Evolutionary conservation across 1,140 invertebrate genomes (phyloP).

Genomic region (Listronotus oregonensis): DNA sequence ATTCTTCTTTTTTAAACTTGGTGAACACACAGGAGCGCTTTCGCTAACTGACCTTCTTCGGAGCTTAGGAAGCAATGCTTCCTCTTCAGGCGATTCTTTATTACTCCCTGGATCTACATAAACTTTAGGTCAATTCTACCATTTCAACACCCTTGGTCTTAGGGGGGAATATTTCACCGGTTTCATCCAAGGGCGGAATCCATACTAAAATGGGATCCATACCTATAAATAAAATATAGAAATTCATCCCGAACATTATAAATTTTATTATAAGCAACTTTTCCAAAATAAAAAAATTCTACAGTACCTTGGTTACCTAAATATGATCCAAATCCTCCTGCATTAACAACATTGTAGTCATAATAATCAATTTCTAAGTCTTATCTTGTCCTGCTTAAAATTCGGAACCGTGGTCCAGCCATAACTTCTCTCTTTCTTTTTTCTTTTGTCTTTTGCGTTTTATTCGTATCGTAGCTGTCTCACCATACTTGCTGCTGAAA

Average conservation of each 20-base stretch:
- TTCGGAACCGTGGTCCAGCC: constrained; percentile 70
- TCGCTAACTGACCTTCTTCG: constrained; percentile 25
- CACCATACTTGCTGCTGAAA: constrained; percentile 63
- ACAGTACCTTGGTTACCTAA: constrained; percentile 33
- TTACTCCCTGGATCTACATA: constrained; percentile 52
- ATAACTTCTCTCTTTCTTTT: constrained; percentile 73
- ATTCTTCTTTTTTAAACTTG: constrained; percentile 27
- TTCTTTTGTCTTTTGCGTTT: constrained; percentile 77
- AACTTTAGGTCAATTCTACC: constrained; percentile 45
- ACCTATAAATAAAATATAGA: constrained; percentile 64
- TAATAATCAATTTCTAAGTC: constrained; percentile 88
- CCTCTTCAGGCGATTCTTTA: constrained; percentile 53
- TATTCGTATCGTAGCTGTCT: constrained; percentile 67
- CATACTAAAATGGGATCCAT: constrained; percentile 89
- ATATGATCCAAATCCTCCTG: constrained; percentile 76
- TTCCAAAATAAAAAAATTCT: neutral
- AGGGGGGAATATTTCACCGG: constrained; percentile 49
- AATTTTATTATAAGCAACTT: no score
- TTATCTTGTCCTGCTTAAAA: constrained; percentile 74
- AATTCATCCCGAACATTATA: no score
- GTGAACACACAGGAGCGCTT: constrained; percentile 29
- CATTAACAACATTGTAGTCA: constrained; percentile 83
- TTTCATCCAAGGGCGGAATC: constrained; percentile 78
- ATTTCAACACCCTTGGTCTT: constrained; percentile 40
- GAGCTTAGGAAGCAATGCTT: constrained; percentile 45